Evolutionary conservation across 2,797 vertebrate genomes (phyloP), one percentile per base, ranked within the genome.

Genomic region (Crocodylus rhombifer): DNA sequence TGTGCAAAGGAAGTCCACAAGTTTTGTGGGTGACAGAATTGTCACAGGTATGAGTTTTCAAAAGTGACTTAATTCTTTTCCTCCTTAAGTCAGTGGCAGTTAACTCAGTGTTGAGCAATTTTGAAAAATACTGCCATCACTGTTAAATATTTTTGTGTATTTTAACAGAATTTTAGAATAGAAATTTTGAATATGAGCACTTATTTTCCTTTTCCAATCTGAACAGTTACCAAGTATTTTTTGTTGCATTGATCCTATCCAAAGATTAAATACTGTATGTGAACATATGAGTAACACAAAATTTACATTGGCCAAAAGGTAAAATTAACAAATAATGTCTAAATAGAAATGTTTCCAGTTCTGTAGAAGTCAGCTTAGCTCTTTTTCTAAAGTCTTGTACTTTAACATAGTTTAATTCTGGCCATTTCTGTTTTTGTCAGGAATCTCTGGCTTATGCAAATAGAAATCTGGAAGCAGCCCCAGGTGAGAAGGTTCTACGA

Each of bases 401-500:
- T 64, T 75, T 18, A 63, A 63, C 17, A 58, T 18, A n/a, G 69
- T 80, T 80, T 87, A 81, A 75, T 75, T 90, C 56, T 96, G 77
- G 96, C 57, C 61, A 2, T 80, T 91, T 65, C 81, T 36, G 6
- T 4, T 94, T 93, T 73, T 97, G 76, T 93, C 88, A 97, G 96
- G 97, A 97, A 79, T 90, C 96, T 92, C 20, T 97, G 95, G 84
- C 71, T 95, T 96, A 94, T 96, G 97, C 96, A 97, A 98, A 96
- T 85, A 97, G 89, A 90, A 95, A 77, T 79, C 88, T 88, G 89
- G 97, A 98, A 96, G 77, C 64, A 88, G 96, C 96, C 97, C 98
- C 98, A 93, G 98, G 98, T 97, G 99, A 99, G 93, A 98, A 97
- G 96, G 97, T 98, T 95, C 98, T 99, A 95, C 98, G 96, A 97